These are phyloP conservation scores for Drosophila asahinai DNA, from an alignment of 1,140 invertebrate genomes.

Conservation along the genomic window DNA sequence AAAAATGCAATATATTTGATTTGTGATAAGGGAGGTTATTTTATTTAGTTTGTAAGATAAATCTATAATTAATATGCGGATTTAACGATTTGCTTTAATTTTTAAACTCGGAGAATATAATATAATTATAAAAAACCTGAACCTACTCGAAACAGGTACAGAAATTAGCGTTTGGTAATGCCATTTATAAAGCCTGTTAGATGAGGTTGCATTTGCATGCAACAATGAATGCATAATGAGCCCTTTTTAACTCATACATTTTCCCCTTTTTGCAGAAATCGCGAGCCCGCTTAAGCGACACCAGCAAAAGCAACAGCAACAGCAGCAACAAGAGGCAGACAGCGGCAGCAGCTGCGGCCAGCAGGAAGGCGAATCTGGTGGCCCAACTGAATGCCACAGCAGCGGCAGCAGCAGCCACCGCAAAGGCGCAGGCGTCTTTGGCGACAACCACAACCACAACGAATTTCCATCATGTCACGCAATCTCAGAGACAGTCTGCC, in stretches of 20 bases:
- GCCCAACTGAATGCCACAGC: conserved; percentile 60
- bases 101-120: not conserved
- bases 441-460: conserved; percentile 53
- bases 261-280: conserved; percentile 67
- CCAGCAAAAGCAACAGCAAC: conserved; percentile 44
- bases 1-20: not conserved
- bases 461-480: conserved; percentile 81
- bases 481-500: conserved; percentile 70
- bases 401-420: conserved; percentile 38
- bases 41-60: too few relatives aligned
- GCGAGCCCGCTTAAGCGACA: conserved; percentile 76
- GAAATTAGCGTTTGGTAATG: not conserved
- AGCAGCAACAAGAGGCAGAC: conserved; percentile 46
- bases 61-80: too few relatives aligned
- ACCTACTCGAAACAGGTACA: not conserved
- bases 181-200: not conserved
- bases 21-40: not conserved
- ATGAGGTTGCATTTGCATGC: not conserved
- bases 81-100: not conserved
- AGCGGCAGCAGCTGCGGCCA: conserved; percentile 46
- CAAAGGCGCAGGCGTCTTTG: conserved; percentile 76
- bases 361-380: conserved; percentile 42
- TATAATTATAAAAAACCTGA: conserved; percentile 1
- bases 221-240: not conserved
- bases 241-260: not conserved